phyloP scores from a whole-genome alignment of 2,888 invertebrate genomes.

The Cerastis leucographa region DNA sequence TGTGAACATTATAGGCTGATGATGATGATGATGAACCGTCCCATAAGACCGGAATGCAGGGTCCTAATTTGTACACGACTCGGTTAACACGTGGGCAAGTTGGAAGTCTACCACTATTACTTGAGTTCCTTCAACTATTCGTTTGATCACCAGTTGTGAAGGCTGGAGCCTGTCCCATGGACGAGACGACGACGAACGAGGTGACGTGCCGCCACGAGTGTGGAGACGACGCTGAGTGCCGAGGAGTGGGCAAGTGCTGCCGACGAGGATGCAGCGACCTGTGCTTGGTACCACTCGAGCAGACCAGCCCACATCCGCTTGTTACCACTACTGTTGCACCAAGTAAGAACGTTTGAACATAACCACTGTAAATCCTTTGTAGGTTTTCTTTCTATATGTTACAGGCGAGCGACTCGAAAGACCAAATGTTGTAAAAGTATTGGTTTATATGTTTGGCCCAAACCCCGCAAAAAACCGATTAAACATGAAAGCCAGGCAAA shows the following conservation, averaged over 20 bases:
- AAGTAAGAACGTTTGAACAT: conserved; percentile 62
- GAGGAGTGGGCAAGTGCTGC: conserved; percentile 95
- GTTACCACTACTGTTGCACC: conserved; percentile 72
- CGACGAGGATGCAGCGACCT: conserved; percentile 93
- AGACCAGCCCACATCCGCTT: conserved; percentile 56
- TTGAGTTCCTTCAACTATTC: neutral
- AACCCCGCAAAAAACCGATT: neutral
- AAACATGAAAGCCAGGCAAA: neutral
- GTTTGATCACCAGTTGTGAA: conserved; percentile 90
- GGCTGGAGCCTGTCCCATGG: conserved; percentile 77
- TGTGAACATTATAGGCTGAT: no score
- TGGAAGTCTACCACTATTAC: neutral
- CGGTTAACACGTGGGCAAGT: neutral
- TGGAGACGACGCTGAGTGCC: conserved; percentile 95
- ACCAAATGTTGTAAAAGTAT: neutral
- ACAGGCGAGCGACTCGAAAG: neutral
- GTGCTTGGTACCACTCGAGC: conserved; percentile 88
- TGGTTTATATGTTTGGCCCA: neutral
- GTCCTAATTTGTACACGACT: neutral
- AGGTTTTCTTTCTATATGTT: neutral
- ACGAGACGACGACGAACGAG: conserved; percentile 62
- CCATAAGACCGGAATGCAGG: neutral
- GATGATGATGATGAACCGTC: no score
- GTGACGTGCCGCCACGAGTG: conserved; percentile 93
- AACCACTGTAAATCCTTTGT: no score